phyloP scores from a whole-genome alignment of 2,888 invertebrate species.

The Dascillus cervinus region DNA sequence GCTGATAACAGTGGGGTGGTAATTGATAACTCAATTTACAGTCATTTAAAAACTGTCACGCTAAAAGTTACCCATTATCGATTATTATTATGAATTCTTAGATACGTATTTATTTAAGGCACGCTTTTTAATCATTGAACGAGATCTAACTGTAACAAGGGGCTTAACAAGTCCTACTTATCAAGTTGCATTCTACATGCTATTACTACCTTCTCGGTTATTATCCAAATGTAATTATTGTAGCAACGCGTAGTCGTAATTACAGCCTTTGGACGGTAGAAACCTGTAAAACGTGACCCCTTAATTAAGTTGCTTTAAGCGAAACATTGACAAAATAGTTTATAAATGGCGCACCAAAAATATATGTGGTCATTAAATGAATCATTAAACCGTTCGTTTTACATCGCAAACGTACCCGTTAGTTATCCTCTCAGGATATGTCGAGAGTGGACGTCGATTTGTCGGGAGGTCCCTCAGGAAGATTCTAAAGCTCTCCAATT shows the following conservation, averaged over 20 bases:
- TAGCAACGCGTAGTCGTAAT: constrained; percentile 17
- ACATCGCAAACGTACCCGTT: too few species aligned
- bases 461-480: constrained; percentile 16
- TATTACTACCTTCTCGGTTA: constrained; percentile 10
- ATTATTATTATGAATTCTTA: too few species aligned
- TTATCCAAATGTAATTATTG: constrained; percentile 16
- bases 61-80: too few species aligned
- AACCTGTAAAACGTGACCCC: constrained; percentile 19
- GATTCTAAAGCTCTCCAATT: constrained; percentile 19
- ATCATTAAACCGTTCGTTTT: too few species aligned
- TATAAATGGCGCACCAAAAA: too few species aligned
- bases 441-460: constrained; percentile 21
- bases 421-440: too few species aligned
- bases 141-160: constrained; percentile 12
- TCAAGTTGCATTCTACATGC: constrained; percentile 15
- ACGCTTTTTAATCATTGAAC: too few species aligned
- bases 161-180: constrained; percentile 13
- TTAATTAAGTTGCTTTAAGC: too few species aligned
- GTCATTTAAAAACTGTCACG: constrained; percentile 19
- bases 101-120: too few species aligned
- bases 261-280: constrained; percentile 8
- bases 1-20: constrained; percentile 18
- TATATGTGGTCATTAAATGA: too few species aligned
- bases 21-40: constrained; percentile 23
- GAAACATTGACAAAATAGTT: too few species aligned